A percentile compares a stretch with the other conserved stretches of the same genome.
These are phyloP conservation scores for Clarias macrocephalus DNA, from an alignment of 2,113 vertebrate genomes.

Conservation along the genomic window DNA sequence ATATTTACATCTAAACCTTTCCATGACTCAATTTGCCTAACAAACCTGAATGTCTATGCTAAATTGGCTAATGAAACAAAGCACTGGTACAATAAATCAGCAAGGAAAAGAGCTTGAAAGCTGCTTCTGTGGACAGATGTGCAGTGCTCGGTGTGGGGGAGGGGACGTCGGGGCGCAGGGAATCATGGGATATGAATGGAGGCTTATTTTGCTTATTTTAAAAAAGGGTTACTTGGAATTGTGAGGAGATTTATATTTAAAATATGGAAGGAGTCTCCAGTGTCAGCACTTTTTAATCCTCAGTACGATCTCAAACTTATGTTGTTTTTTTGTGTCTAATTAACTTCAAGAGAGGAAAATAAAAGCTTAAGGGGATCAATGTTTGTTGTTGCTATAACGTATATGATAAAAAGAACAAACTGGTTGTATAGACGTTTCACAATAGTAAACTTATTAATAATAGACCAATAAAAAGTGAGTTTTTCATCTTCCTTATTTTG, in stretches of 20 bases:
- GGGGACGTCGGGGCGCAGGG: not conserved
- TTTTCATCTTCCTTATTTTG: not conserved
- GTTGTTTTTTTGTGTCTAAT: not conserved
- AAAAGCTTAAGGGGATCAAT: not conserved
- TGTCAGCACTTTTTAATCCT: not conserved
- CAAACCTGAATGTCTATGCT: not conserved
- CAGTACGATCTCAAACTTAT: not conserved
- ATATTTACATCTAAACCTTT: too few species aligned
- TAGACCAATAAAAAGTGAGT: not conserved
- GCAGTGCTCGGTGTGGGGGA: not conserved
- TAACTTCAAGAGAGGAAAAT: not conserved
- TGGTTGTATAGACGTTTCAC: not conserved
- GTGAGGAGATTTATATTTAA: not conserved
- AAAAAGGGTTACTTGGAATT: not conserved
- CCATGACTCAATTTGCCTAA: not conserved
- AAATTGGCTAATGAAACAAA: conserved; percentile 25
- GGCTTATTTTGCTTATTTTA: not conserved
- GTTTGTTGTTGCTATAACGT: not conserved
- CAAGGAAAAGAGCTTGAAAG: not conserved
- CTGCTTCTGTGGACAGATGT: conserved; percentile 47
- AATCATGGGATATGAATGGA: conserved; percentile 13
- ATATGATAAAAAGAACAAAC: not conserved
- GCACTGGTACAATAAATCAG: conserved; percentile 24
- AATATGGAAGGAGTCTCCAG: not conserved
- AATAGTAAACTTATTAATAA: not conserved